Conservation (phyloP, 2,888 invertebrate species). For the Sphinx pinastri region DNA sequence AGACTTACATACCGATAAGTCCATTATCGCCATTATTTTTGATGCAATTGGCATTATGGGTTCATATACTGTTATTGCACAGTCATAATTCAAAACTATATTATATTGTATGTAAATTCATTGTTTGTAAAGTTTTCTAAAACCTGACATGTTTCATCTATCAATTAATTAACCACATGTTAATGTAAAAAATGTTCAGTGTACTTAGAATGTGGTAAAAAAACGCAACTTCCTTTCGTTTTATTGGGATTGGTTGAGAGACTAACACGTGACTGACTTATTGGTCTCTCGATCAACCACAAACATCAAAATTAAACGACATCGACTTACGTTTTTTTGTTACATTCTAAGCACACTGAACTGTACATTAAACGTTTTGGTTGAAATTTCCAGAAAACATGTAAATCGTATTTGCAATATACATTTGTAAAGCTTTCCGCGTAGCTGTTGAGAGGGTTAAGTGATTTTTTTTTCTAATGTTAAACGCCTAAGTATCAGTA, state of each 20-base stretch:
- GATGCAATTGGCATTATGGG: not conserved
- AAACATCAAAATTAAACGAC: too few relatives aligned
- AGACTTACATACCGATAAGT: not conserved
- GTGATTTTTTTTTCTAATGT: slow-evolving; percentile 6
- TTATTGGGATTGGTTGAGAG: too few relatives aligned
- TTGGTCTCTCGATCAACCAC: too few relatives aligned
- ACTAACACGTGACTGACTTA: too few relatives aligned
- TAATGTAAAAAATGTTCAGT: not conserved
- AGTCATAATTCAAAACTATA: not conserved
- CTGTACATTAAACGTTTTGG: too few relatives aligned
- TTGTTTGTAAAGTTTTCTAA: not conserved
- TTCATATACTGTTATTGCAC: slow-evolving; percentile 7
- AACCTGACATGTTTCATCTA: not conserved
- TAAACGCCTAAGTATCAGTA: slow-evolving; percentile 8
- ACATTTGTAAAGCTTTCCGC: not conserved
- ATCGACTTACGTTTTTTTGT: too few relatives aligned
- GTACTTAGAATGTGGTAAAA: not conserved
- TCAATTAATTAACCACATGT: not conserved
- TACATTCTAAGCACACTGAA: too few relatives aligned
- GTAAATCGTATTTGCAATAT: not conserved
- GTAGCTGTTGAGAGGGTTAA: not conserved
- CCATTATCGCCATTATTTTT: not conserved
- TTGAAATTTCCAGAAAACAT: not conserved
- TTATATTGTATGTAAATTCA: slow-evolving; percentile 6
- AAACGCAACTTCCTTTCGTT: too few relatives aligned